Evolutionary conservation across 2,113 vertebrate species (phyloP).

Genomic region (Neofelis nebulosa): DNA sequence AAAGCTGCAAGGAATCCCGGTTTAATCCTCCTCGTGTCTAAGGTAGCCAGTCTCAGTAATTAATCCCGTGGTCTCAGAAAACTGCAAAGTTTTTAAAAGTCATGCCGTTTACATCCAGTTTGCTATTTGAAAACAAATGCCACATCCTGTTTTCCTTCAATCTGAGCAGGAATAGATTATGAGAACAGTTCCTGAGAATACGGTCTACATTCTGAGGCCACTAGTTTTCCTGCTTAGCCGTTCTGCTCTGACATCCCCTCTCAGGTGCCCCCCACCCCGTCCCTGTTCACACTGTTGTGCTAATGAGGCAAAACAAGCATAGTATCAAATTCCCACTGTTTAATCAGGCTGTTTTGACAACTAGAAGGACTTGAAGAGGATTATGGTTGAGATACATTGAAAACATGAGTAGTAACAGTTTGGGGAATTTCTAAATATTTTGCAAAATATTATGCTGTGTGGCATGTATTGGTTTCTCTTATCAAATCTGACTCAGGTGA

Average conservation of each 20-base stretch:
- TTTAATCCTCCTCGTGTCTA: not conserved
- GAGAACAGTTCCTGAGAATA: not conserved
- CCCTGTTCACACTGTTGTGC: not conserved
- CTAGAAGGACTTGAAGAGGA: not conserved
- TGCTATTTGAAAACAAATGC: not conserved
- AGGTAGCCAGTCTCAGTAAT: not conserved
- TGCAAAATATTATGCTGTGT: not conserved
- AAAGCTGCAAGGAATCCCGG: not conserved
- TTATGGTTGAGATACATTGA: not conserved
- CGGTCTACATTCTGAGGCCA: not conserved
- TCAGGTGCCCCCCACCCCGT: not conserved
- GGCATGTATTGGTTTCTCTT: not conserved
- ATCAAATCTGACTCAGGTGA: not conserved
- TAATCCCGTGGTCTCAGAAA: not conserved
- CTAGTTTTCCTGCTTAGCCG: not conserved
- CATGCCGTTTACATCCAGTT: not conserved
- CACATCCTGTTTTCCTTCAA: not conserved
- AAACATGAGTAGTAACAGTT: not conserved
- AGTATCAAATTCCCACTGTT: not conserved
- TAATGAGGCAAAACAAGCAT: not conserved
- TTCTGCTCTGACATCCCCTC: not conserved
- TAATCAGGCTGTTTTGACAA: slow-evolving; percentile 17
- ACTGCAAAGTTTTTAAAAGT: not conserved
- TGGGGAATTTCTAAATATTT: slow-evolving; percentile 1
- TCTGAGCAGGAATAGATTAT: not conserved